phyloP scores from a whole-genome alignment of 64 coral and sea anemone genomes.

The Astreopora myriophthalma region DNA sequence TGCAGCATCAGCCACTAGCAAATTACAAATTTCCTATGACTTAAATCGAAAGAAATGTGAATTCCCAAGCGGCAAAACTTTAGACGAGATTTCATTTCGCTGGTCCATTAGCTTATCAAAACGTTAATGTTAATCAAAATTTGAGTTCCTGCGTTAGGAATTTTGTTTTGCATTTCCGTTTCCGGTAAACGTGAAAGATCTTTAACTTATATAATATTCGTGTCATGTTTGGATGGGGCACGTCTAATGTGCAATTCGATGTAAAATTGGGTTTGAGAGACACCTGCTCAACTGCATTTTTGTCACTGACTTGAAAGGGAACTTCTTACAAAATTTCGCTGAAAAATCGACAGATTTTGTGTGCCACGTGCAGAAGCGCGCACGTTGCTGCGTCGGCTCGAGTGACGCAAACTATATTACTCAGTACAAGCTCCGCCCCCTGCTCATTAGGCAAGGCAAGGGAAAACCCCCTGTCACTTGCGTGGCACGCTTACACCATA shows the following conservation, averaged over 20 bases:
- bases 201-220: neutral
- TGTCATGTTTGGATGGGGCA: too few relatives aligned
- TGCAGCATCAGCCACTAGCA: neutral
- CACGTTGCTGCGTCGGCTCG: neutral
- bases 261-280: neutral
- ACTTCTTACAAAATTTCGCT: neutral
- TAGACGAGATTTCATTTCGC: neutral
- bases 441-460: too few relatives aligned
- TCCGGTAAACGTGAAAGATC: constrained; percentile 1
- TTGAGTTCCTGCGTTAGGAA: neutral
- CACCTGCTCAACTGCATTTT: neutral
- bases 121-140: neutral
- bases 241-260: too few relatives aligned
- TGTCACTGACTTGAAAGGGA: too few relatives aligned
- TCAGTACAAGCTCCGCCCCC: too few relatives aligned
- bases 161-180: neutral
- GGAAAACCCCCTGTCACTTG: too few relatives aligned
- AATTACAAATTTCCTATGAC: neutral
- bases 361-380: neutral
- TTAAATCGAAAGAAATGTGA: neutral
- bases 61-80: neutral
- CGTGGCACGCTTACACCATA: too few relatives aligned
- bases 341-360: neutral
- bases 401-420: too few relatives aligned
- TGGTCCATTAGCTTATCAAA: too few relatives aligned